Evolutionary conservation across 2,113 vertebrate species (phyloP).

Genomic region (Oreochromis niloticus): DNA sequence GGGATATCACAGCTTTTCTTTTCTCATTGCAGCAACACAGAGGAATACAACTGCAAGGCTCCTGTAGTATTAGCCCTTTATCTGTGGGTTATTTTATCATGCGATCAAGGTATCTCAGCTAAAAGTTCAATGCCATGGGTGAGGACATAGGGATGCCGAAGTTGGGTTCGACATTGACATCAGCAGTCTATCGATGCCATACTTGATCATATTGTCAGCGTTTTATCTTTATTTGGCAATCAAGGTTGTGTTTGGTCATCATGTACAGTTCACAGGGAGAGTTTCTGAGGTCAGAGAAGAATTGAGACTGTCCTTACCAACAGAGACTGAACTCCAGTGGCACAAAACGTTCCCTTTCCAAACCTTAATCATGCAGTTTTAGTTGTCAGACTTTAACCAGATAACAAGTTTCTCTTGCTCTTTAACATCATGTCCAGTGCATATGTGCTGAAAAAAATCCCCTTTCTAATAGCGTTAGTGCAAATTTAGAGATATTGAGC

Average conservation of each 20-base stretch:
- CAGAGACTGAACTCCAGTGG: not conserved
- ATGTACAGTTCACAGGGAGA: not conserved
- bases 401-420: not conserved
- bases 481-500: not conserved
- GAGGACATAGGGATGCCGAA: constrained; percentile 27
- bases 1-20: constrained; percentile 53
- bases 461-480: not conserved
- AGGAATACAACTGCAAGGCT: constrained; percentile 32
- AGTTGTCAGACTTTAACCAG: not conserved
- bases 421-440: not conserved
- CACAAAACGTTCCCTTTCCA: not conserved
- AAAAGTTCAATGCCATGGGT: constrained; percentile 46
- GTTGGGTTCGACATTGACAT: not conserved
- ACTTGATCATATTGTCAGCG: not conserved
- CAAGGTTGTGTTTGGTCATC: not conserved
- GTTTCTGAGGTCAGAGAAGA: not conserved
- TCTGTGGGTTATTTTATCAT: constrained; percentile 54
- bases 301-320: not conserved
- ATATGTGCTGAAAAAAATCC: not conserved
- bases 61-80: constrained; percentile 50
- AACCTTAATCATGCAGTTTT: not conserved
- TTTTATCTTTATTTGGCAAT: not conserved
- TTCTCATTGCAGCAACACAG: constrained; percentile 35
- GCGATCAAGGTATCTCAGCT: constrained; percentile 45
- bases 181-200: not conserved